A percentile compares a stretch with the other conserved stretches of the same genome.
Evolutionary conservation across 1,140 invertebrate genomes (phyloP).

Genomic region (Notospermus geniculatus): DNA sequence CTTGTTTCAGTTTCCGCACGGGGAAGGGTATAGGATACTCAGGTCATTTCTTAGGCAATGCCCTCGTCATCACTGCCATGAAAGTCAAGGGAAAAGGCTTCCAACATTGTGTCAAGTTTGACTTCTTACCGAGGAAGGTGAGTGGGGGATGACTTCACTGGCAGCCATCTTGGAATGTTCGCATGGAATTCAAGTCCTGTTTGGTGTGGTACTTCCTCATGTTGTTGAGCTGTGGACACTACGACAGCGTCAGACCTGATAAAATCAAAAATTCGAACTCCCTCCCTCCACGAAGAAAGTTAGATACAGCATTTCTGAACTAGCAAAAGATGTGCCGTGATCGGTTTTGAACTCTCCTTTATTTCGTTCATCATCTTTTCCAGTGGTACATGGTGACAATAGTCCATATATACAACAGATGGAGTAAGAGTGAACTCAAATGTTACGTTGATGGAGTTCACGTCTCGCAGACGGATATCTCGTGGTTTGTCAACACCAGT

Average conservation of each 20-base stretch:
- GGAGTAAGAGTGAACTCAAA: conserved; percentile 99
- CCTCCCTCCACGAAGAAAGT: too few relatives aligned
- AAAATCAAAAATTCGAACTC: too few relatives aligned
- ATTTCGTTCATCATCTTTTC: conserved; percentile 27
- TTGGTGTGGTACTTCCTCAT: too few relatives aligned
- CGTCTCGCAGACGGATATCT: conserved; percentile 96
- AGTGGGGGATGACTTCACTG: too few relatives aligned
- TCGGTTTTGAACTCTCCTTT: too few relatives aligned
- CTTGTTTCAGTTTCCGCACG: conserved; percentile 87
- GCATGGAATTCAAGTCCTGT: too few relatives aligned
- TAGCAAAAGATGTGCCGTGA: too few relatives aligned
- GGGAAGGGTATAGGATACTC: conserved; percentile 99
- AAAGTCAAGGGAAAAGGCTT: conserved; percentile 99
- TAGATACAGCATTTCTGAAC: too few relatives aligned
- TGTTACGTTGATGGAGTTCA: conserved; percentile 98
- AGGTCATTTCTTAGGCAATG: conserved; percentile 98
- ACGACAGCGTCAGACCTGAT: too few relatives aligned
- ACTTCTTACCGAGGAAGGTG: conserved; percentile 96
- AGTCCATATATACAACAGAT: conserved; percentile 98
- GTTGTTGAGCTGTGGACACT: too few relatives aligned
- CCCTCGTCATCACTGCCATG: conserved; percentile 96
- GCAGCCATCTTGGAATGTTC: too few relatives aligned
- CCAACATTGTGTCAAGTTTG: conserved; percentile 99
- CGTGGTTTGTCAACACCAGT: conserved; percentile 96
- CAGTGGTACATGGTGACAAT: conserved; percentile 99